Evolutionary conservation across 2,113 vertebrate genomes (phyloP), one percentile per base, ranked within the genome.

Genomic region (Dissostichus mawsoni): DNA sequence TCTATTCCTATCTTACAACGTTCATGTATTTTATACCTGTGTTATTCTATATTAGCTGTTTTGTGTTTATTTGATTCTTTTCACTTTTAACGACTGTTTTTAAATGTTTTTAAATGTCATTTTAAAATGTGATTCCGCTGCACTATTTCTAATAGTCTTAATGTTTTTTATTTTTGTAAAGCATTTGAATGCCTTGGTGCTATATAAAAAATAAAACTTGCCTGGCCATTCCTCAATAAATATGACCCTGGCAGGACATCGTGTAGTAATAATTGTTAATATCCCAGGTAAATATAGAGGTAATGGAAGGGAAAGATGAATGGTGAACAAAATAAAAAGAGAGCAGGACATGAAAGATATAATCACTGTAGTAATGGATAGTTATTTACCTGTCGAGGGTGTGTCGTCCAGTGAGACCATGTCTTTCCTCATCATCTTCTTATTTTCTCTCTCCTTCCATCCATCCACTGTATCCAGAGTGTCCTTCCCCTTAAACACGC

Each of bases 381-480:
- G 12, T 18, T 25, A 14, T 36, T 84, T 80, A 87, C 87, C 82
- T 65, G 59, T 82, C n/a, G 58, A 53, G 5, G 25, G 29, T 29
- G 52, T 1, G 8, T 77, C 57, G n/a, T 67, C 72, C 50, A 12
- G 70, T 70, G 58, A 33, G 51, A 48, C 41, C 61, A 7, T 53
- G 1, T 53, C 33, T 18, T 29, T 36, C 14, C 51, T 20, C 10
- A 51, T 52, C 18, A 7, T 58, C 62, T 48, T 63, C 2, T 13
- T 52, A n/a, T 25, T 68, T 14, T 83, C 80, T 20, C 65, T 85
- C 58, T 83, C 66, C 23, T 57, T 85, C 76, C 81, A 78, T 57
- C 84, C 76, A 33, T 90, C 88, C n/a, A 70, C 53, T 17, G 33
- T 13, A 72, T 80, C 72, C 76, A 71, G 5, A 71, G 33, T 1